Evolutionary conservation across 2,888 invertebrate genomes (phyloP).

Genomic region (Lithophane leautieri): DNA sequence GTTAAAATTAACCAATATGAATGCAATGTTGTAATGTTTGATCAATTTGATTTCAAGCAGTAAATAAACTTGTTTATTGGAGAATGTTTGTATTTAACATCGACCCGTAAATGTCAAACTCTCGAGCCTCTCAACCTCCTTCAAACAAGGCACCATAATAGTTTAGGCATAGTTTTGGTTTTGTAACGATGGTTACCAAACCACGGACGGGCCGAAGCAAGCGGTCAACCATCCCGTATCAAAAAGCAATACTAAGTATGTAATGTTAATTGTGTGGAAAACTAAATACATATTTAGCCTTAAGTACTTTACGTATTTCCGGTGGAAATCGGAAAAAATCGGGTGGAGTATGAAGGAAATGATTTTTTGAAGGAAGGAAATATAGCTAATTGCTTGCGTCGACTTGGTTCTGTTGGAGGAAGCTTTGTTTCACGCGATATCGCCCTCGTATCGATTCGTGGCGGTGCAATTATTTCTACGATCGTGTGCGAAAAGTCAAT

Average conservation of each 20-base stretch:
- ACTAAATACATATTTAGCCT: conserved; percentile 15
- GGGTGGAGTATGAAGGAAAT: conserved; percentile 32
- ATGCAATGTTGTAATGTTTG: conserved; percentile 16
- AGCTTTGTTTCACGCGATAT: conserved; percentile 31
- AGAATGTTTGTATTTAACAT: not conserved
- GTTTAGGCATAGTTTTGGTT: too few species aligned
- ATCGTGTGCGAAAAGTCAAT: conserved; percentile 3
- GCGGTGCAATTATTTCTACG: conserved; percentile 9
- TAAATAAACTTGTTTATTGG: conserved; percentile 1
- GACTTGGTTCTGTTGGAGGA: conserved; percentile 18
- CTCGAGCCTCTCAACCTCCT: not conserved
- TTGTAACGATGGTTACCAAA: too few species aligned
- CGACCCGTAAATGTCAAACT: not conserved
- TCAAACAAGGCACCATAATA: not conserved
- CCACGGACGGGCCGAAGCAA: not conserved
- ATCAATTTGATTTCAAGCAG: conserved; percentile 2
- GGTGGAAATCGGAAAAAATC: conserved; percentile 38
- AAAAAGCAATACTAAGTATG: not conserved
- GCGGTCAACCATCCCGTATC: not conserved
- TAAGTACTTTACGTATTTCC: conserved; percentile 16
- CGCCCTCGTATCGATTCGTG: conserved; percentile 1
- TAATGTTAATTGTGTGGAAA: conserved; percentile 2
- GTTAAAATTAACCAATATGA: not conserved
- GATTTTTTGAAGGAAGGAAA: conserved; percentile 31
- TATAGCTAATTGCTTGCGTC: not conserved